Base-by-base conservation (phyloP, 1,140 invertebrate species). In the Zelostemma sp. region DNA sequence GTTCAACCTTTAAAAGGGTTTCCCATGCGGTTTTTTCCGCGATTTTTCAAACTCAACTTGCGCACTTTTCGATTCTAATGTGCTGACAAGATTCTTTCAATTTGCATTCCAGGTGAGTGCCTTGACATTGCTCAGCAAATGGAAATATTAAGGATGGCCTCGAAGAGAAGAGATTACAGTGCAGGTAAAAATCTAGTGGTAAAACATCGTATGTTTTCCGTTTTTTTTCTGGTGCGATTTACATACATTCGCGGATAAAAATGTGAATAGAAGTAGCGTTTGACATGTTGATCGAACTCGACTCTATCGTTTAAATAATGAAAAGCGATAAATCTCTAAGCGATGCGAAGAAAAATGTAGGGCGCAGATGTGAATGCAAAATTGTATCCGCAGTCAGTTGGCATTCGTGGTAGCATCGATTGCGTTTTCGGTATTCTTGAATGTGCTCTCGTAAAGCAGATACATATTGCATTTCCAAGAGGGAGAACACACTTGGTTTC, bases 71-170 rank as follows among this genome's bases (percentile, higher is more conserved):
- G 21, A 25, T 25, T 8, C 3, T 8, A 25, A 14, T 41, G 15
- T 41, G 40, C 15, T 15, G 12, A 15, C 14, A 6, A 15, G 6
- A 6, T 15, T 41, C 15, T 15, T 5, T 38, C 12, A 5, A 5
- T 38, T n/a, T 61, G 38, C 35, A 21, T 72, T 72, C 38, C 47
- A 72, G 69, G 69, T 72, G 69, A 72, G 70, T 72, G 51, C 54
- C n/a, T 46, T 46, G 61, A 68, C 53, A 54, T 65, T 62, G 47
- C 61, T 2, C 51, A 68, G 55, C 41, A 68, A 49, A 65, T 72
- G 54, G 65, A 35, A 16, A 68, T 68, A 46, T 65, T 64, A 41
- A 55, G 58, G 35, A 47, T 49, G 19, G 57, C 56, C 12, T 49
- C 64, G 16, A 72, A 72, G 60, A 60, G 58, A 58, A 60, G 61